Percentiles rank a stretch among this genome's conserved stretches.
These are phyloP conservation scores for Schizotus pectinicornis DNA, from an alignment of 2,888 invertebrate species.

Conservation along the genomic window DNA sequence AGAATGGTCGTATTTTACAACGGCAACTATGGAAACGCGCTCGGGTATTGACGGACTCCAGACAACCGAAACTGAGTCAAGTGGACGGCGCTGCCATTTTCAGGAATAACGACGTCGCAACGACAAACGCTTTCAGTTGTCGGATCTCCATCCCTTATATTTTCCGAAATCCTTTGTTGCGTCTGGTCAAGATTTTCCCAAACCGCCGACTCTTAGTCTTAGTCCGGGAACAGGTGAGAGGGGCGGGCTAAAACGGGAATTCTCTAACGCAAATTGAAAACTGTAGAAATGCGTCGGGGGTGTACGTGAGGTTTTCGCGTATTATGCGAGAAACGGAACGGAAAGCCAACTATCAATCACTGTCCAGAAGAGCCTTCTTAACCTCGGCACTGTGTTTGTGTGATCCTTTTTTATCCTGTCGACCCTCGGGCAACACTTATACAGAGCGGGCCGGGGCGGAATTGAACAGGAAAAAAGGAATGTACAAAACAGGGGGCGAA, in stretches of 20 bases:
- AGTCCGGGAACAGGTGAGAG: too few species aligned
- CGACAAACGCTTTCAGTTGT: too few species aligned
- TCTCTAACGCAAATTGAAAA: slow-evolving; percentile 31
- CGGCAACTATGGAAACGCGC: too few species aligned
- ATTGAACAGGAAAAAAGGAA: slow-evolving; percentile 15
- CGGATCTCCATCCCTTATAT: too few species aligned
- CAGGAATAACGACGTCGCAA: too few species aligned
- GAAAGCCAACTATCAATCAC: slow-evolving; percentile 49
- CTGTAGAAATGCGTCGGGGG: slow-evolving; percentile 26
- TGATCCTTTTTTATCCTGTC: slow-evolving; percentile 45
- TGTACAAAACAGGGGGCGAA: slow-evolving; percentile 24
- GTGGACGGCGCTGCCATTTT: too few species aligned
- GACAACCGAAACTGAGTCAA: too few species aligned
- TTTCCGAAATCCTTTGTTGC: too few species aligned
- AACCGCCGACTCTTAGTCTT: too few species aligned
- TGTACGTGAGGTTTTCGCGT: slow-evolving; percentile 30
- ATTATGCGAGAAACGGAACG: slow-evolving; percentile 35
- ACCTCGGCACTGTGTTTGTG: slow-evolving; percentile 46
- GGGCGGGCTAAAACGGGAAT: slow-evolving; percentile 4
- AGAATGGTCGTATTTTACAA: too few species aligned
- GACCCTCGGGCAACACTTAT: slow-evolving; percentile 37
- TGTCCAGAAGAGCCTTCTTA: slow-evolving; percentile 47
- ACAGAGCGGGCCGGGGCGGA: slow-evolving; percentile 14
- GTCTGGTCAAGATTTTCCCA: too few species aligned
- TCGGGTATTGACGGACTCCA: too few species aligned